Percentiles rank a stretch among this genome's conserved stretches.
Conservation (phyloP, 1,140 invertebrate genomes). For the Yoshiicerus persimilis region DNA sequence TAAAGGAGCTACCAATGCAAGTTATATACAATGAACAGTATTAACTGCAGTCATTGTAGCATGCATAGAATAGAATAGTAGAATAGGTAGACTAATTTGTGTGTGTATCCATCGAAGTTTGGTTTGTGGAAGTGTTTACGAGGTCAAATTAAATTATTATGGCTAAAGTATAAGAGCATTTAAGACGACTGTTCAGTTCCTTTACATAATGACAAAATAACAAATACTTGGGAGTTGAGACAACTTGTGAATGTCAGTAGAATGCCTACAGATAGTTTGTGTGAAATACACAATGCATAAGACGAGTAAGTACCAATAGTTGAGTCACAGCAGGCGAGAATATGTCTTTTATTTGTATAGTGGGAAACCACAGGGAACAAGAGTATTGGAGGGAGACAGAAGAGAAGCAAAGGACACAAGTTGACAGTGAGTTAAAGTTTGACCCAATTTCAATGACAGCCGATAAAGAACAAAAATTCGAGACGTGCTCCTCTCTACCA, state of each 20-base stretch:
- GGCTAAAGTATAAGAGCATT: background rate
- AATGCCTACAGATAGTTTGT: background rate
- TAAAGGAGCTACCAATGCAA: no score
- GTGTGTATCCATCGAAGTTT: background rate
- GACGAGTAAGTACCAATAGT: background rate
- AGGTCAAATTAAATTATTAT: background rate
- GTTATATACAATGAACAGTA: no score
- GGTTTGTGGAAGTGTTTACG: background rate
- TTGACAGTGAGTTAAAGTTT: background rate
- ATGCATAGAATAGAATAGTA: no score
- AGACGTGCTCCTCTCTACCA: background rate
- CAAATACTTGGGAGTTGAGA: background rate
- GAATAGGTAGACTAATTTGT: background rate
- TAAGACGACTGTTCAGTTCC: background rate
- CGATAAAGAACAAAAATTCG: background rate
- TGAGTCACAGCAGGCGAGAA: background rate
- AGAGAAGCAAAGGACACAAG: background rate
- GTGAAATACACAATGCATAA: background rate
- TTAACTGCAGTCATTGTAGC: no score
- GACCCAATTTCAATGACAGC: constrained; percentile 18
- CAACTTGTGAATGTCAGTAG: background rate
- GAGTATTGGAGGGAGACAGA: background rate
- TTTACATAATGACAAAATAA: background rate
- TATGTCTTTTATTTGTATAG: background rate
- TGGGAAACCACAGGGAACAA: background rate